phyloP scores from a whole-genome alignment of 2,797 vertebrate species.

The Ibycter americanus region DNA sequence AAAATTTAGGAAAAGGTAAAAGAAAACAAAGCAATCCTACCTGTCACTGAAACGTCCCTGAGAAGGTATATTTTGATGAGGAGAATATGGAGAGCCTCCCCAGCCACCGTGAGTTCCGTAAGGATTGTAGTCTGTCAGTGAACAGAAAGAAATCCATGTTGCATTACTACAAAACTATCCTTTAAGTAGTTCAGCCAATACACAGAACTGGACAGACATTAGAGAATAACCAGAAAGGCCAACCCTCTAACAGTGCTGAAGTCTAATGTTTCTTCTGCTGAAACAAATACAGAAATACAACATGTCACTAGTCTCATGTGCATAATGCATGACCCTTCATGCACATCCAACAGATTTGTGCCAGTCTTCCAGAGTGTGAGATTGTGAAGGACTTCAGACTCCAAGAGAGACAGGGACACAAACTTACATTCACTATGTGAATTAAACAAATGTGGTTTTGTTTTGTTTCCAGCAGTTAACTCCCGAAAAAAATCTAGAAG shows the following conservation, averaged over 20 bases:
- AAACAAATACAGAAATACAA: not conserved
- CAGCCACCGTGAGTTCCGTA: slow-evolving; percentile 88
- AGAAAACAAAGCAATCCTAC: slow-evolving; percentile 71
- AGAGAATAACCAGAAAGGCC: not conserved
- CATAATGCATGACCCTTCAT: not conserved
- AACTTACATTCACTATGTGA: not conserved
- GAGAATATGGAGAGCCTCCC: slow-evolving; percentile 88
- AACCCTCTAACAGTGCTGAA: not conserved
- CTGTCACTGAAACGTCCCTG: slow-evolving; percentile 95
- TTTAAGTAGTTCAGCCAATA: not conserved
- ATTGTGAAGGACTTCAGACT: not conserved
- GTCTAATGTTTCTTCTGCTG: not conserved
- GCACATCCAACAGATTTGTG: not conserved
- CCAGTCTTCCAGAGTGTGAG: not conserved
- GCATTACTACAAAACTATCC: not conserved
- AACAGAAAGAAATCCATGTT: not conserved
- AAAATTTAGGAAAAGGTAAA: not conserved
- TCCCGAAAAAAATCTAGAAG: not conserved
- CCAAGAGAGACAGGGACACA: not conserved
- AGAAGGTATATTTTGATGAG: slow-evolving; percentile 90
- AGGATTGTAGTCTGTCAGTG: slow-evolving; percentile 86
- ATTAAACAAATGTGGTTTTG: not conserved
- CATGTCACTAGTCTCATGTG: accelerated
- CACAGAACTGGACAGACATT: not conserved
- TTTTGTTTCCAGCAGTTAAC: not conserved